These are phyloP conservation scores for Carterocephalus palaemon DNA, from an alignment of 2,888 invertebrate species.

Conservation along the genomic window DNA sequence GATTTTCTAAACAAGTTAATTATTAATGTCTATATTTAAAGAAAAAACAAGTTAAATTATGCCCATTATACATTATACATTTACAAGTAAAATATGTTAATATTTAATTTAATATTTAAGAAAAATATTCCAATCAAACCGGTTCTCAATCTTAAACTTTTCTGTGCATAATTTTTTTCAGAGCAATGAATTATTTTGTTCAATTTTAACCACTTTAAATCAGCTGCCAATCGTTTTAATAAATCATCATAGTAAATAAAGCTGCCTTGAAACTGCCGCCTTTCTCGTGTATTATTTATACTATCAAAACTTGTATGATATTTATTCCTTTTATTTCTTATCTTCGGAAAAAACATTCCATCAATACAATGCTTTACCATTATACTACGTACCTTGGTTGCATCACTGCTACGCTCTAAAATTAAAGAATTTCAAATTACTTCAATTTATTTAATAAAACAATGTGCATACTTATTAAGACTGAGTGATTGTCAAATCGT, in stretches of 20 bases:
- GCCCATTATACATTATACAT: too few relatives aligned
- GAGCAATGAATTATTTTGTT: constrained; percentile 42
- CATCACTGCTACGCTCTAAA: constrained; percentile 1
- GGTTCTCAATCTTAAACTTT: not conserved
- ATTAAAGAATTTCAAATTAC: constrained; percentile 1
- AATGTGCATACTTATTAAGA: not conserved
- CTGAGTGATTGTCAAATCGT: not conserved
- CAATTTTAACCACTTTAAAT: constrained; percentile 40
- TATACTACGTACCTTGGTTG: too few relatives aligned
- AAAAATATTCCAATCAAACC: not conserved
- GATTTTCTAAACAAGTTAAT: constrained; percentile 6
- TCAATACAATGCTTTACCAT: too few relatives aligned
- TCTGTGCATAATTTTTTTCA: constrained; percentile 24
- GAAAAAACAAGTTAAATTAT: too few relatives aligned
- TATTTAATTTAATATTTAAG: constrained; percentile 3
- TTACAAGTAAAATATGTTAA: constrained; percentile 4
- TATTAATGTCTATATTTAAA: constrained; percentile 1
- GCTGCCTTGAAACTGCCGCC: not conserved
- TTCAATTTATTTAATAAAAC: not conserved
- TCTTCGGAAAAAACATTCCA: too few relatives aligned
- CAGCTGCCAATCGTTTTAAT: constrained; percentile 38
- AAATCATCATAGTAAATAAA: constrained; percentile 36
- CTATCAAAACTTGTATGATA: constrained; percentile 1
- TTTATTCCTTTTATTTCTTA: constrained; percentile 18
- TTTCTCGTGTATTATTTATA: constrained; percentile 3